Evolutionary conservation across 2,797 vertebrate species (phyloP).

Genomic region (Anableps anableps): DNA sequence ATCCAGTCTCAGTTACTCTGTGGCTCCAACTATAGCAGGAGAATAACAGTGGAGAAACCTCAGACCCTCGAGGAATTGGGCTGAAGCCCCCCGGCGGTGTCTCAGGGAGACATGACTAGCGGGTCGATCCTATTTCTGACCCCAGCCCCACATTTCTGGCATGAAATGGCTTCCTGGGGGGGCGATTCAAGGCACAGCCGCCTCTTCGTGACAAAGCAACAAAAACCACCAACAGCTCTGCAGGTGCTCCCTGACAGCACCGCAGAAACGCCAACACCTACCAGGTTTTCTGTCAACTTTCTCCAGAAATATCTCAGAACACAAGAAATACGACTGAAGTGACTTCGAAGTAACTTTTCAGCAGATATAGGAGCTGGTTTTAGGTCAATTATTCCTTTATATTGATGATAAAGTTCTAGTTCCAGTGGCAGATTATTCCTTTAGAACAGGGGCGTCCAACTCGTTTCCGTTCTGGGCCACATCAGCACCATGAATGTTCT

Average conservation of each 20-base stretch:
- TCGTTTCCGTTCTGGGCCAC: no score
- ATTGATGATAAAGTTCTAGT: no score
- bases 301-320: no score
- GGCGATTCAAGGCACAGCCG: slow-evolving; percentile 78
- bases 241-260: slow-evolving; percentile 62
- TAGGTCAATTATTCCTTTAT: no score
- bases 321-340: no score
- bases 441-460: no score
- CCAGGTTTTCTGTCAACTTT: no score
- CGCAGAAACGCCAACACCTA: no score
- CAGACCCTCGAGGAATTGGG: slow-evolving; percentile 73
- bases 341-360: no score
- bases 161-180: slow-evolving; percentile 62
- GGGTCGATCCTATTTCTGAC: slow-evolving; percentile 79
- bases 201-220: slow-evolving; percentile 74
- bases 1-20: slow-evolving; percentile 67
- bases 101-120: slow-evolving; percentile 62
- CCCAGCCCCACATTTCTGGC: slow-evolving; percentile 69
- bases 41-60: slow-evolving; percentile 69
- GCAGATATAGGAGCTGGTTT: no score
- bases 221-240: slow-evolving; percentile 48
- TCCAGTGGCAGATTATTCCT: no score
- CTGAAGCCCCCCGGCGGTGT: slow-evolving; percentile 52
- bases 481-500: no score
- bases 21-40: slow-evolving; percentile 72